Evolutionary conservation across 2,888 invertebrate species (phyloP).

Genomic region (Podabrus alpinus): DNA sequence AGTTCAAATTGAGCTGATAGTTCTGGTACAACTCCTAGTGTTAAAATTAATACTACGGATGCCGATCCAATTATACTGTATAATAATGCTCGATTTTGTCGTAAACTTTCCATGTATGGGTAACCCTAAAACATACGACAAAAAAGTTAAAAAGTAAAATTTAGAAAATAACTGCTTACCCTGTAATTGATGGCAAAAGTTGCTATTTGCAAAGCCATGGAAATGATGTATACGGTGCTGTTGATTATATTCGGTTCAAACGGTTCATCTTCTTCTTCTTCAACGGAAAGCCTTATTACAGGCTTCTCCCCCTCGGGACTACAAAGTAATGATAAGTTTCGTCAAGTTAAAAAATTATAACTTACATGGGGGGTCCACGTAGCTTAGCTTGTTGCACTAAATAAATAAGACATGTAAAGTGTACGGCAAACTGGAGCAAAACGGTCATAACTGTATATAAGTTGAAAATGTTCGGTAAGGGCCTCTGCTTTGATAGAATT

Average conservation of each 20-base stretch:
- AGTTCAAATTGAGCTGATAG: constrained; percentile 91
- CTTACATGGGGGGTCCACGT: constrained; percentile 72
- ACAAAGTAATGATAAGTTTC: not conserved
- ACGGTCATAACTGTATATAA: constrained; percentile 96
- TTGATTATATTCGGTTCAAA: constrained; percentile 95
- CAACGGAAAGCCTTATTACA: constrained; percentile 39
- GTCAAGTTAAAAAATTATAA: constrained; percentile 14
- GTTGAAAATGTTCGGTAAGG: constrained; percentile 98
- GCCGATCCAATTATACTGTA: constrained; percentile 88
- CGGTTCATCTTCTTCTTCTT: constrained; percentile 73
- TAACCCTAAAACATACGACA: constrained; percentile 73
- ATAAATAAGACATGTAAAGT: constrained; percentile 89
- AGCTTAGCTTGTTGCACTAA: constrained; percentile 81
- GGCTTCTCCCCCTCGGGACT: constrained; percentile 30
- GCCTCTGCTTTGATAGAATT: constrained; percentile 89
- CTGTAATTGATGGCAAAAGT: constrained; percentile 99
- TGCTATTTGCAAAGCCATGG: constrained; percentile 94
- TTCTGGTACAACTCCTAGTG: constrained; percentile 84
- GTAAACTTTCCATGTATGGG: constrained; percentile 97
- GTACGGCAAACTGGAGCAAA: constrained; percentile 90
- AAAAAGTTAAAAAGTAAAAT: not conserved
- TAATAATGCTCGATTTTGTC: constrained; percentile 88
- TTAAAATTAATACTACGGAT: constrained; percentile 79
- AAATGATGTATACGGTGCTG: constrained; percentile 97
- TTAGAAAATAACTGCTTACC: constrained; percentile 60